These are phyloP conservation scores for Eupithecia tripunctaria DNA, from an alignment of 2,888 invertebrate species.

Conservation along the genomic window DNA sequence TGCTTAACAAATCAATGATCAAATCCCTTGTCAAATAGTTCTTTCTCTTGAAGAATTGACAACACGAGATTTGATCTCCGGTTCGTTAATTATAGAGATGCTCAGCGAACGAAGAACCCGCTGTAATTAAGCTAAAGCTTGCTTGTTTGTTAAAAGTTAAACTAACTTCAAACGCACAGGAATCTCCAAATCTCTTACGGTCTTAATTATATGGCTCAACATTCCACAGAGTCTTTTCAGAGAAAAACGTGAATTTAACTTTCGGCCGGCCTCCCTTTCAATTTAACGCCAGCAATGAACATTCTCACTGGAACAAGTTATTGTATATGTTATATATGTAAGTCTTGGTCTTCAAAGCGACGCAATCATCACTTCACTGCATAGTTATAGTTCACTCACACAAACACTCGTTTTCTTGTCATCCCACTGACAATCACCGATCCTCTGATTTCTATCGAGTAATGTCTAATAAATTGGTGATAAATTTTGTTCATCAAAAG, in stretches of 20 bases:
- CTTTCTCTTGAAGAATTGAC: neutral
- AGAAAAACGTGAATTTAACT: neutral
- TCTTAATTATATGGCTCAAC: neutral
- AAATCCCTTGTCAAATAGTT: neutral
- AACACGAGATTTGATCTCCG: neutral
- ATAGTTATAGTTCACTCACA: neutral
- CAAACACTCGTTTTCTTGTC: neutral
- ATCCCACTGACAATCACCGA: neutral
- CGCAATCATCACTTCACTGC: neutral
- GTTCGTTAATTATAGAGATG: neutral
- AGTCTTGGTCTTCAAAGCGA: neutral
- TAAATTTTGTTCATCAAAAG: neutral
- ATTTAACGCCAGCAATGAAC: neutral
- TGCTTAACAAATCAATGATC: neutral
- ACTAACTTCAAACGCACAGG: neutral
- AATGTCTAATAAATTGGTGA: neutral
- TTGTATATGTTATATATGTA: too few species aligned
- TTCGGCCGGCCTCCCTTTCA: neutral
- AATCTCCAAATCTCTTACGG: neutral
- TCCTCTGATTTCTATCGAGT: neutral
- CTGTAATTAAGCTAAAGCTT: neutral
- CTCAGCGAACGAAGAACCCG: neutral
- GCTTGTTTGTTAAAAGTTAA: neutral
- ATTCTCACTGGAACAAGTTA: neutral
- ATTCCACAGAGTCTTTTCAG: neutral